Evolutionary conservation across 2,797 vertebrate species (phyloP), one percentile per base, ranked within the genome.

Genomic region (Toxotes lorentzi): DNA sequence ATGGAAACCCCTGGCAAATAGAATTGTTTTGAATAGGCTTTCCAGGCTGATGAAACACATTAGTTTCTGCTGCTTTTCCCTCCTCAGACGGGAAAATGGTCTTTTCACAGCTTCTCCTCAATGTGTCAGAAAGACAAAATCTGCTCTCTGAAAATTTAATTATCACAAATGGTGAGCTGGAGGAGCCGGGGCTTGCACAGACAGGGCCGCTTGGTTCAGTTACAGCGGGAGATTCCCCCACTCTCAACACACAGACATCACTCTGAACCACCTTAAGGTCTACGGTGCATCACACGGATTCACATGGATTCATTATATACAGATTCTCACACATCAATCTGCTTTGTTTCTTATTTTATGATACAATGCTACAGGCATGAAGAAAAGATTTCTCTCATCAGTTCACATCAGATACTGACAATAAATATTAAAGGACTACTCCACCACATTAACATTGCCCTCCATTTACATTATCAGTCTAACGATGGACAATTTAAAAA

Each of bases 111-210:
- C 78, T 87, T 82, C 67, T 60, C 69, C 70, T 58, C 10, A 4
- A 74, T 27, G 76, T 85, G 71, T 81, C 78, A 73, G 62, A 79
- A 23, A 83, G 80, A 86, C 73, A 48, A 78, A 83, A 82, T 74
- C 88, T 87, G 81, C 73, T 86, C 58, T 70, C 79, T 61, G 71
- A 73, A 84, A 90, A 91, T 91, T 45, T 83, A 90, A 93, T 93
- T 92, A 92, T 90, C 89, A 78, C 84, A 78, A 80, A 82, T 65
- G 72, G 79, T 73, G 71, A 78, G 70, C 34, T 10, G 34, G 60
- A 70, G 54, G 70, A 83, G 76, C 63, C 12, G 21, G 70, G 75
- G 58, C 64, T 73, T 72, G 73, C 73, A 79, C 43, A 51, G 76
- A 73, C 86, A 65, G 58, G 70, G 72, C 67, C 19, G 10, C 32